phyloP scores from a whole-genome alignment of 2,888 invertebrate genomes.

The Nomada goodeniana region DNA sequence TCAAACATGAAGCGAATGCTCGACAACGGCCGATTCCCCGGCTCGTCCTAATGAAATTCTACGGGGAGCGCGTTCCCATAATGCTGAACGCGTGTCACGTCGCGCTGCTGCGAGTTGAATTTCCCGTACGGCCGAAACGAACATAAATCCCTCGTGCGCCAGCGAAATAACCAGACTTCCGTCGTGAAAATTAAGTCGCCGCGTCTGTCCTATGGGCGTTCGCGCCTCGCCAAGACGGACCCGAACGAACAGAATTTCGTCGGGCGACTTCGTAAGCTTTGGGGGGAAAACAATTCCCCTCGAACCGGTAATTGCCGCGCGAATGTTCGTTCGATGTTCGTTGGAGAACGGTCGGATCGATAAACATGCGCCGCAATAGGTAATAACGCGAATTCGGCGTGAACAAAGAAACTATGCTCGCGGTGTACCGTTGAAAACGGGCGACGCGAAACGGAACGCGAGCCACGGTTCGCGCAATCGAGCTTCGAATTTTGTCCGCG shows the following conservation, averaged over 20 bases:
- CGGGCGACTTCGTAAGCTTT: slow-evolving; percentile 13
- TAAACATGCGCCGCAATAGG: not conserved
- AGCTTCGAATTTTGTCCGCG: not conserved
- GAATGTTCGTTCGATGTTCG: slow-evolving; percentile 3
- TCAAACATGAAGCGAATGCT: slow-evolving; percentile 19
- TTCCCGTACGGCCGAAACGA: slow-evolving; percentile 30
- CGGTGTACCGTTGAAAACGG: slow-evolving; percentile 8
- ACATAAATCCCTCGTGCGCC: slow-evolving; percentile 39
- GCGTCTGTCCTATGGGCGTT: too few species aligned
- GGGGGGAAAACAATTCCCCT: slow-evolving; percentile 33
- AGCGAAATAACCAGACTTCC: slow-evolving; percentile 31
- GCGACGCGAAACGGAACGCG: not conserved
- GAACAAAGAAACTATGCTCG: not conserved
- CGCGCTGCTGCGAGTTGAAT: slow-evolving; percentile 26
- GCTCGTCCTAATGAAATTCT: slow-evolving; percentile 37
- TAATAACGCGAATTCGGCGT: not conserved
- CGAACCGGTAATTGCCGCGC: slow-evolving; percentile 15
- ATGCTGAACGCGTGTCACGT: slow-evolving; percentile 29
- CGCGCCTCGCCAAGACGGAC: too few species aligned
- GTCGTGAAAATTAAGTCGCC: slow-evolving; percentile 43
- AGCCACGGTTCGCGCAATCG: slow-evolving; percentile 5
- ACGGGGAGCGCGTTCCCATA: slow-evolving; percentile 18
- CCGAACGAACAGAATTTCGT: slow-evolving; percentile 42
- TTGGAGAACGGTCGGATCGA: not conserved
- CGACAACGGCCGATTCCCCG: slow-evolving; percentile 18